Conservation (phyloP, 2,113 vertebrate genomes). For the Periophthalmodon schlosseri region DNA sequence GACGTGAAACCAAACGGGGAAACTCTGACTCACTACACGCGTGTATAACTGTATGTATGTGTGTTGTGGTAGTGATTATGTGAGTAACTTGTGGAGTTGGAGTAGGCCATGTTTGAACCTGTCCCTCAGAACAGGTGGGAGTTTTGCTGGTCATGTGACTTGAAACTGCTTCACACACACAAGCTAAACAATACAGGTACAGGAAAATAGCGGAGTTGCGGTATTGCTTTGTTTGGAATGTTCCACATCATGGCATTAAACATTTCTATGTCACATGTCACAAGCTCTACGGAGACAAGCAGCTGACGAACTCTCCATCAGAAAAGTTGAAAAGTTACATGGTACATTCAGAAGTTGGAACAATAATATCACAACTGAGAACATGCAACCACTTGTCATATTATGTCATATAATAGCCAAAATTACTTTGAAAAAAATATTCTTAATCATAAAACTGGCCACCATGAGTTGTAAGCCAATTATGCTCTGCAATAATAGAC, state of each 20-base stretch:
- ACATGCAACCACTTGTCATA: too few species aligned
- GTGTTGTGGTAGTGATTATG: neutral
- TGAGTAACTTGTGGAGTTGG: neutral
- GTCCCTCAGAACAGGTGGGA: conserved; percentile 32
- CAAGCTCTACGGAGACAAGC: too few species aligned
- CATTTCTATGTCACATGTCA: too few species aligned
- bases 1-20: conserved; percentile 35
- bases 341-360: too few species aligned
- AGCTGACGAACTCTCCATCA: too few species aligned
- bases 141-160: conserved; percentile 16
- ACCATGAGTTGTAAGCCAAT: neutral
- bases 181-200: neutral
- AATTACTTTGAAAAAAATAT: neutral
- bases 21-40: conserved; percentile 42
- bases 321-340: too few species aligned
- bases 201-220: too few species aligned
- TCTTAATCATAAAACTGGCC: neutral
- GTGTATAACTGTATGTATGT: neutral
- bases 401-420: neutral
- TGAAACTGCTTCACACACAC: neutral
- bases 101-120: conserved; percentile 25
- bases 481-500: neutral
- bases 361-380: too few species aligned
- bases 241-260: too few species aligned
- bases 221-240: neutral